Conservation (phyloP, 2,888 invertebrate genomes). For the Boloria selene region DNA sequence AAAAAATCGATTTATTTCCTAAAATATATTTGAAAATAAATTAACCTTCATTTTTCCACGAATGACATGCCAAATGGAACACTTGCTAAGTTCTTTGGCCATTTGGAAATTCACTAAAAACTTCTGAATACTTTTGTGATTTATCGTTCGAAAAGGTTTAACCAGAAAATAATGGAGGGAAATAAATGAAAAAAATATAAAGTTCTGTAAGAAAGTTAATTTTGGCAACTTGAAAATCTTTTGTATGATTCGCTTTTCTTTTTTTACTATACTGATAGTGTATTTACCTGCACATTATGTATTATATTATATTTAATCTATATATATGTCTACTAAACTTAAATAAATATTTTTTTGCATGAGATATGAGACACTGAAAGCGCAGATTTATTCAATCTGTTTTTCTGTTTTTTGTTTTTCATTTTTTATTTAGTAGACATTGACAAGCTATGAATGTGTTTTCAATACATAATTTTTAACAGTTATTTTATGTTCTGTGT, state of each 20-base stretch:
- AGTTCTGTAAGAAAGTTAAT: background rate
- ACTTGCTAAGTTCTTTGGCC: constrained; percentile 18
- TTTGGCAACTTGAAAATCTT: background rate
- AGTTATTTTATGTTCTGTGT: no score
- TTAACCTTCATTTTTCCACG: constrained; percentile 5
- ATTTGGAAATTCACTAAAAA: constrained; percentile 28
- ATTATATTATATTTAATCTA: no score
- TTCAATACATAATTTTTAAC: no score
- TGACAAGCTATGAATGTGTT: no score
- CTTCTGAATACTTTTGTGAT: constrained; percentile 26
- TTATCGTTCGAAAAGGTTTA: constrained; percentile 20
- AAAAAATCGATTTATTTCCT: no score
- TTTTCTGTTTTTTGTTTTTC: no score
- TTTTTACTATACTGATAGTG: background rate
- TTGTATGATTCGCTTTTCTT: background rate
- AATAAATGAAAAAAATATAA: constrained; percentile 7
- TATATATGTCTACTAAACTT: no score
- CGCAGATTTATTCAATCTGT: no score
- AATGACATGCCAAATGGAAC: constrained; percentile 14
- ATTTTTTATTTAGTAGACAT: no score
- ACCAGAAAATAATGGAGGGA: constrained; percentile 13
- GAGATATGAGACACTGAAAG: no score
- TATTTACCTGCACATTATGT: no score
- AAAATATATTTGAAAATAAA: background rate
- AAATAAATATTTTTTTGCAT: no score